Evolutionary conservation across 2,888 invertebrate species (phyloP).

Genomic region (Bombylius major): DNA sequence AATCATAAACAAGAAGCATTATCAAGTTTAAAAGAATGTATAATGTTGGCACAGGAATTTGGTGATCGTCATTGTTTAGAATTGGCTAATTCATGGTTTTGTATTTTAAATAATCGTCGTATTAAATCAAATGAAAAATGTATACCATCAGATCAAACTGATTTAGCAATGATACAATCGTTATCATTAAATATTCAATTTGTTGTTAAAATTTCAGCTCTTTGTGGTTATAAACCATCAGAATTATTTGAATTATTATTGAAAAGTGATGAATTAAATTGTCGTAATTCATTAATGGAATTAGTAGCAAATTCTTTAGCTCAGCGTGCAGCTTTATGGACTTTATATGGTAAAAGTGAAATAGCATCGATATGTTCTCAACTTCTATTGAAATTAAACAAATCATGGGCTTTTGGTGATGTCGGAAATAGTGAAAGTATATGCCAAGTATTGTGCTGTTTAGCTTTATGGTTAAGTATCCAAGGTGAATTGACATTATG

Average conservation of each 20-base stretch:
- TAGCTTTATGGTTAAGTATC: constrained; percentile 41
- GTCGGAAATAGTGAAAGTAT: constrained; percentile 54
- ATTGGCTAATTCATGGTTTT: constrained; percentile 73
- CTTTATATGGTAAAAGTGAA: constrained; percentile 75
- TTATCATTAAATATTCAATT: constrained; percentile 62
- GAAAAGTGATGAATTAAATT: constrained; percentile 76
- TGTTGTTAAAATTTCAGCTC: constrained; percentile 62
- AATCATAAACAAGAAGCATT: constrained; percentile 58
- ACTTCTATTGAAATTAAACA: constrained; percentile 62
- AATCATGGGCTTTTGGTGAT: constrained; percentile 38
- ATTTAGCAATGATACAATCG: constrained; percentile 54
- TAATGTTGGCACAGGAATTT: constrained; percentile 76
- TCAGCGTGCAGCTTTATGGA: constrained; percentile 76
- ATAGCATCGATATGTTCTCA: constrained; percentile 72
- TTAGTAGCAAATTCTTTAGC: constrained; percentile 68
- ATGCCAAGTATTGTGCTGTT: constrained; percentile 55
- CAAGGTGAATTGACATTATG: constrained; percentile 45
- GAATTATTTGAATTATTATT: constrained; percentile 54
- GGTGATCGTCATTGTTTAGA: constrained; percentile 77
- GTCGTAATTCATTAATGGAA: constrained; percentile 70
- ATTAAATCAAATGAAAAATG: constrained; percentile 54
- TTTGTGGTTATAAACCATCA: constrained; percentile 30
- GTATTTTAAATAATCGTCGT: constrained; percentile 42
- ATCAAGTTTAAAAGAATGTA: constrained; percentile 72
- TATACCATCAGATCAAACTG: constrained; percentile 51